Percentiles rank a stretch among this genome's conserved stretches.
These are phyloP conservation scores for Tupiocoris notatus DNA, from an alignment of 2,888 invertebrate genomes.

Conservation along the genomic window DNA sequence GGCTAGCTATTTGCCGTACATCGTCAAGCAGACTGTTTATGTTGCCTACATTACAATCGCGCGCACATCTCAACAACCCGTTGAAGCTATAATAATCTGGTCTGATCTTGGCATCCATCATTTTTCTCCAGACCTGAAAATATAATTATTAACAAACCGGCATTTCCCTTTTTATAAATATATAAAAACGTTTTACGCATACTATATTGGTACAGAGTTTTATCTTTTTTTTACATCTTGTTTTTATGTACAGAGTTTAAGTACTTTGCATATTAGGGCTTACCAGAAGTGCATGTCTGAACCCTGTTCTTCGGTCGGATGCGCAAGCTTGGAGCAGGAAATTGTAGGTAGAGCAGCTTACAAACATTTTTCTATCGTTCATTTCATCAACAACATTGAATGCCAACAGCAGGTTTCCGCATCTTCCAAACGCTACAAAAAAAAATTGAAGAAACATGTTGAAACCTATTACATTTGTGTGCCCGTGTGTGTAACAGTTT, in stretches of 20 bases:
- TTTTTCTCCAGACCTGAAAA: conserved; percentile 82
- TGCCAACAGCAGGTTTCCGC: conserved; percentile 73
- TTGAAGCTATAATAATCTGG: conserved; percentile 77
- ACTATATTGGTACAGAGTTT: not conserved
- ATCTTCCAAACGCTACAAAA: conserved; percentile 71
- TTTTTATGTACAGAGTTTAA: too few relatives aligned
- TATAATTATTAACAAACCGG: too few relatives aligned
- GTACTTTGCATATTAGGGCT: too few relatives aligned
- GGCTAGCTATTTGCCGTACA: conserved; percentile 51
- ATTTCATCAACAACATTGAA: conserved; percentile 85
- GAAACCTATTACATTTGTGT: not conserved
- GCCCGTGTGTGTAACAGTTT: too few relatives aligned
- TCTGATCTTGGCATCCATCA: conserved; percentile 63
- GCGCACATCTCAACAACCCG: conserved; percentile 72
- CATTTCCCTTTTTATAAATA: too few relatives aligned
- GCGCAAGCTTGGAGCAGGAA: conserved; percentile 83
- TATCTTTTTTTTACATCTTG: too few relatives aligned
- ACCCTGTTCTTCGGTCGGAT: conserved; percentile 73
- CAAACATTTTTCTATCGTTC: conserved; percentile 62
- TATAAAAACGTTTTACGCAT: not conserved
- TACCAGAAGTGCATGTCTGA: conserved; percentile 73
- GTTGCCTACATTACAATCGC: conserved; percentile 78
- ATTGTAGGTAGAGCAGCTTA: conserved; percentile 70
- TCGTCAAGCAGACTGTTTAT: conserved; percentile 60
- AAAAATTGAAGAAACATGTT: conserved; percentile 3